Conservation (phyloP, 2,113 vertebrate genomes). For the Nothobranchius kuhntae region DNA sequence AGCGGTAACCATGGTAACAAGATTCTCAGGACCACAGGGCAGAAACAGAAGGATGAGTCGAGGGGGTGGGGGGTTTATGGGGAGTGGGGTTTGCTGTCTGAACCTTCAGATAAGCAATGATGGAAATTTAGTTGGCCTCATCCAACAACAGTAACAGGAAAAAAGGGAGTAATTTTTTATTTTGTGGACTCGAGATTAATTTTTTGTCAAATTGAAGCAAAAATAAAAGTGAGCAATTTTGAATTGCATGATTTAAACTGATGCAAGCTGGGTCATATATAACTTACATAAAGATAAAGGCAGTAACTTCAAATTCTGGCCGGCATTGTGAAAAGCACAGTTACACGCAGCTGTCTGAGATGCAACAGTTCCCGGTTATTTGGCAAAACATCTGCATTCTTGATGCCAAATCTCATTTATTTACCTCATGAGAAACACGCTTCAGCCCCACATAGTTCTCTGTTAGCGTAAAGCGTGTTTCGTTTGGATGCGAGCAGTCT, state of each 20-base stretch:
- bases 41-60: slow-evolving; percentile 13
- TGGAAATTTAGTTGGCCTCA: slow-evolving; percentile 15
- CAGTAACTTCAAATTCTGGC: neutral
- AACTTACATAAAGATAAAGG: slow-evolving; percentile 2
- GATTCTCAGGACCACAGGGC: slow-evolving; percentile 68
- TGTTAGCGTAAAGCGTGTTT: slow-evolving; percentile 19
- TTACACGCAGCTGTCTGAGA: slow-evolving; percentile 2
- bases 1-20: slow-evolving; percentile 68
- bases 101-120: slow-evolving; percentile 47
- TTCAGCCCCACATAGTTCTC: slow-evolving; percentile 30
- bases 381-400: slow-evolving; percentile 20
- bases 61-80: neutral
- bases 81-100: slow-evolving; percentile 27
- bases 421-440: slow-evolving; percentile 53
- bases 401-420: slow-evolving; percentile 50
- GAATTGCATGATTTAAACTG: neutral
- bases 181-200: neutral
- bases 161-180: neutral
- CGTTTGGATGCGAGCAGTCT: slow-evolving; percentile 2
- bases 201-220: too few species aligned
- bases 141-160: neutral
- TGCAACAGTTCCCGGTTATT: neutral
- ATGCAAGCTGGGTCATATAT: neutral
- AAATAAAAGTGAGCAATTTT: neutral
- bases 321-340: slow-evolving; percentile 1